Evolutionary conservation across 2,797 vertebrate species (phyloP).

Genomic region (Odontamblyopus lacepedii): DNA sequence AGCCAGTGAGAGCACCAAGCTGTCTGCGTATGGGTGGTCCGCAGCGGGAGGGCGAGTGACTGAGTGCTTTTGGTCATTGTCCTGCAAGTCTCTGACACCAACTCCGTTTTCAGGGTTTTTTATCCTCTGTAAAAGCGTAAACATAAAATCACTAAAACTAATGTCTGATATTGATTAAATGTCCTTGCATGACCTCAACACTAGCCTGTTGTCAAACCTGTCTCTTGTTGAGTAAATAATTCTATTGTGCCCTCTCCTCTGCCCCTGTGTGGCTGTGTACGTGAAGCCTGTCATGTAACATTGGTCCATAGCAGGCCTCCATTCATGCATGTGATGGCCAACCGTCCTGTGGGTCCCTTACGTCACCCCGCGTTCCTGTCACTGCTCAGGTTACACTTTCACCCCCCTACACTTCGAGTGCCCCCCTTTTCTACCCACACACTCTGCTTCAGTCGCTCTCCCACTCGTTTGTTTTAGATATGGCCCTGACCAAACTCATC

Average conservation of each 20-base stretch:
- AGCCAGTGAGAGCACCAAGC: conserved; percentile 56
- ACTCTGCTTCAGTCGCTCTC: neutral
- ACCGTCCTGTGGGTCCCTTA: conserved; percentile 72
- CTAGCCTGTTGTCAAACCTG: neutral
- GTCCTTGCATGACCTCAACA: neutral
- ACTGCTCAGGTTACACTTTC: conserved; percentile 65
- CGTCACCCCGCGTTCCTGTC: conserved; percentile 65
- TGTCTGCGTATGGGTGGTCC: conserved; percentile 69
- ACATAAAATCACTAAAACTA: neutral
- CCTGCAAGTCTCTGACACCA: conserved; percentile 12
- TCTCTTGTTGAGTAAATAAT: conserved; percentile 7
- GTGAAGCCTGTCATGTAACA: conserved; percentile 18
- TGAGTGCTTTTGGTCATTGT: conserved; percentile 56
- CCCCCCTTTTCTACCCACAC: neutral
- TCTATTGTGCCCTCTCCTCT: neutral
- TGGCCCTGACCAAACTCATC: neutral
- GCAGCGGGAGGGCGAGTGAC: conserved; percentile 41
- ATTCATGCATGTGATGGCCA: conserved; percentile 78
- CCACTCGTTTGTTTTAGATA: conserved; percentile 12
- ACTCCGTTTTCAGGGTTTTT: conserved; percentile 3
- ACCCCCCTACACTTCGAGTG: conserved; percentile 10
- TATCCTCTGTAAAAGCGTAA: neutral
- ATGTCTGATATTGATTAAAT: neutral
- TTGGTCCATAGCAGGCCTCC: conserved; percentile 61
- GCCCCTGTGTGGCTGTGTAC: neutral